A percentile compares a stretch with the other conserved stretches of the same genome.
These are phyloP conservation scores for Adoxophyes honmai DNA, from an alignment of 1,140 invertebrate genomes.

Conservation along the genomic window DNA sequence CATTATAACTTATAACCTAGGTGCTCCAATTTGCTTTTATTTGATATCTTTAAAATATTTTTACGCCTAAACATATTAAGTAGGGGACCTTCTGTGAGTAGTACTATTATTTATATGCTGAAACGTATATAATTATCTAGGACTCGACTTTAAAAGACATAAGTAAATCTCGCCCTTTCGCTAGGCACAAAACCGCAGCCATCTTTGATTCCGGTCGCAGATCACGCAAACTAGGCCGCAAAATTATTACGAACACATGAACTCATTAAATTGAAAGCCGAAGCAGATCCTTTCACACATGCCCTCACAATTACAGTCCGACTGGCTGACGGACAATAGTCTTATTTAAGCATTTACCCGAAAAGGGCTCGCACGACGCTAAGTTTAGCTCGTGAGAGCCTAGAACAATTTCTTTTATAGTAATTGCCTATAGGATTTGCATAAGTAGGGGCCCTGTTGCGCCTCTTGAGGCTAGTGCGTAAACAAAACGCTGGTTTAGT, in stretches of 20 bases:
- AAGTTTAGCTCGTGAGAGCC: constrained; percentile 31
- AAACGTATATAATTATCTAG: no score
- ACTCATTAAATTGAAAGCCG: constrained; percentile 18
- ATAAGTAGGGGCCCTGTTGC: constrained; percentile 15
- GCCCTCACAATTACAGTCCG: constrained; percentile 41
- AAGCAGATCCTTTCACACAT: constrained; percentile 33
- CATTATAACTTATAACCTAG: no score
- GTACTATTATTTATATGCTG: no score
- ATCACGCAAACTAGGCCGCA: not conserved
- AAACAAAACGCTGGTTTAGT: no score
- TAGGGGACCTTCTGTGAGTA: no score
- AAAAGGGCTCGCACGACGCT: constrained; percentile 61
- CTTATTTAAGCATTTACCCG: constrained; percentile 52
- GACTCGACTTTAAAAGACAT: no score
- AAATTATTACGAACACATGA: constrained; percentile 9
- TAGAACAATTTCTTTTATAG: constrained; percentile 59
- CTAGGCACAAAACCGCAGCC: no score
- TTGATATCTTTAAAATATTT: no score
- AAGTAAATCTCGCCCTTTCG: no score
- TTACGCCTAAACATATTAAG: no score
- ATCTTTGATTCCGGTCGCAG: not conserved
- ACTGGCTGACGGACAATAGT: constrained; percentile 56
- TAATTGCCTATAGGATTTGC: constrained; percentile 61
- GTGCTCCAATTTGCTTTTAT: no score
- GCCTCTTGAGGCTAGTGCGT: no score